phyloP scores from a whole-genome alignment of 2,888 invertebrate genomes.

The Parnassius apollo region DNA sequence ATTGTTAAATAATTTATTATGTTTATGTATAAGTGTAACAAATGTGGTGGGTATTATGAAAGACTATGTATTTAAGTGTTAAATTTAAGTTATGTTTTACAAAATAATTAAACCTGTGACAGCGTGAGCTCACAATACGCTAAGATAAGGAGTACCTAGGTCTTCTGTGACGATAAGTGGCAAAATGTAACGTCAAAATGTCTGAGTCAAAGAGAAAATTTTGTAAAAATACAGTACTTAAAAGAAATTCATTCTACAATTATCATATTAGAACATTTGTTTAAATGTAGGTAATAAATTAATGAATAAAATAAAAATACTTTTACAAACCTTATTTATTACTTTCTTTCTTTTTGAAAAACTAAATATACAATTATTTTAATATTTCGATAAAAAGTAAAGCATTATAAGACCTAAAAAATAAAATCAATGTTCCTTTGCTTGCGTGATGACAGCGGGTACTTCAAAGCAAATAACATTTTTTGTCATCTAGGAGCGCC shows the following conservation, averaged over 20 bases:
- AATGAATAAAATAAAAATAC: slow-evolving; percentile 9
- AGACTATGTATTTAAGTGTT: not conserved
- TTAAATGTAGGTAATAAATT: not conserved
- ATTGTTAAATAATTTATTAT: slow-evolving; percentile 52
- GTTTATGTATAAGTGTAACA: not conserved
- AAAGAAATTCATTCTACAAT: too few relatives aligned
- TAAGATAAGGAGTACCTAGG: too few relatives aligned
- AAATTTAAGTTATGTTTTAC: not conserved
- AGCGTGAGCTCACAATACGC: too few relatives aligned
- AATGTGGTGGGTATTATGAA: not conserved
- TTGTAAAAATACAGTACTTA: too few relatives aligned
- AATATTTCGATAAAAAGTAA: slow-evolving; percentile 6
- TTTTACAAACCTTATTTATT: not conserved
- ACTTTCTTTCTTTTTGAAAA: not conserved
- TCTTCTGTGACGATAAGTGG: too few relatives aligned
- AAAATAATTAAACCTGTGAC: too few relatives aligned
- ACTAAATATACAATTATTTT: not conserved
- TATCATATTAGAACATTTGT: not conserved
- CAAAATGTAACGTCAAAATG: too few relatives aligned
- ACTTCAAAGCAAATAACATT: slow-evolving; percentile 84
- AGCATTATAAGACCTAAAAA: not conserved
- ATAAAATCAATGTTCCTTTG: slow-evolving; percentile 23
- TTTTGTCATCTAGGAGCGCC: slow-evolving; percentile 72
- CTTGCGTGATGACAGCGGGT: slow-evolving; percentile 78
- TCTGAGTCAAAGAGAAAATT: too few relatives aligned